Conservation (phyloP, 1,140 invertebrate species). For the Chrysoperla carnea region DNA sequence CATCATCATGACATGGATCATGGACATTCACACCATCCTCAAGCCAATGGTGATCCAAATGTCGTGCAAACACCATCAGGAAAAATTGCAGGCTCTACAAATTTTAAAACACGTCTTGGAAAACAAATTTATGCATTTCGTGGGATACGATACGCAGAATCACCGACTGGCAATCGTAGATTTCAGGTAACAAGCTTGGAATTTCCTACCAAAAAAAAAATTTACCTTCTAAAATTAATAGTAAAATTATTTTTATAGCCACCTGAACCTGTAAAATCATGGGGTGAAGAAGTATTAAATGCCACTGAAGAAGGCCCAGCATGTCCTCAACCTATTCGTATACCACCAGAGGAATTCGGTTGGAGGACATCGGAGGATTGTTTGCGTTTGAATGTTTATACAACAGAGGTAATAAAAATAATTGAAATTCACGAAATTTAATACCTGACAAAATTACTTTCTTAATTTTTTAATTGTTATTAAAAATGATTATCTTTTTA, state of each 20-base stretch:
- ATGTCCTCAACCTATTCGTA: conserved; percentile 12
- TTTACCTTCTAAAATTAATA: too few relatives aligned
- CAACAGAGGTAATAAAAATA: conserved; percentile 16
- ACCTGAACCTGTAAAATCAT: background rate
- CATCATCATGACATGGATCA: too few relatives aligned
- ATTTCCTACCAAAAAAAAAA: too few relatives aligned
- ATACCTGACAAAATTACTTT: conserved; percentile 1
- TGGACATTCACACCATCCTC: too few relatives aligned
- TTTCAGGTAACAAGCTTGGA: background rate
- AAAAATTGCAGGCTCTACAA: background rate
- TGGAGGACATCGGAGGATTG: conserved; percentile 36
- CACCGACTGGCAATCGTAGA: background rate
- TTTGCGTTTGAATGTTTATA: conserved; percentile 54
- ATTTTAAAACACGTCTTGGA: conserved; percentile 1
- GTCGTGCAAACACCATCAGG: conserved; percentile 1
- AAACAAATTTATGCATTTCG: conserved; percentile 6
- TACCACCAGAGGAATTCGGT: background rate
- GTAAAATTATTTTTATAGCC: background rate
- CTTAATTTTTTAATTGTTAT: background rate
- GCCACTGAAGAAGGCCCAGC: conserved; percentile 20
- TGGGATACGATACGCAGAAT: background rate
- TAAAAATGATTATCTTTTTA: conserved; percentile 10
- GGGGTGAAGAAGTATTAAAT: conserved; percentile 19
- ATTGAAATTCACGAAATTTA: conserved; percentile 18
- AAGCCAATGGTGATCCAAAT: too few relatives aligned